Evolutionary conservation across 2,113 vertebrate genomes (phyloP).

Genomic region (Malaclemys terrapin): DNA sequence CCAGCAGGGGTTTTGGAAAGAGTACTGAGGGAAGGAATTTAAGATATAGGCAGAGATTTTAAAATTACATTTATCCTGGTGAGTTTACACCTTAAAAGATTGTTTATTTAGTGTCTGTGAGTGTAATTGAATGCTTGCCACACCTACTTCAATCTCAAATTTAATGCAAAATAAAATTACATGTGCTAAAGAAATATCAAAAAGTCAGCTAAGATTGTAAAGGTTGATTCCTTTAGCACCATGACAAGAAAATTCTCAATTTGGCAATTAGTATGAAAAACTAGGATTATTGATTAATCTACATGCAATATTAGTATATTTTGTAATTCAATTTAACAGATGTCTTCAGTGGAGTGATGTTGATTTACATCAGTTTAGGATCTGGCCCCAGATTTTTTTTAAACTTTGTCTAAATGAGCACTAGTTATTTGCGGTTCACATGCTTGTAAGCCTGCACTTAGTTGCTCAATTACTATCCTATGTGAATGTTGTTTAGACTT

Average conservation of each 20-base stretch:
- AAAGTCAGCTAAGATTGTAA: neutral
- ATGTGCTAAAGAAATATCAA: neutral
- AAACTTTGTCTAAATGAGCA: neutral
- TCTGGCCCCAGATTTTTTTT: neutral
- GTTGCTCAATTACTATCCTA: neutral
- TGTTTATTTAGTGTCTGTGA: neutral
- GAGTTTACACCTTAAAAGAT: neutral
- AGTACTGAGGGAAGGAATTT: neutral
- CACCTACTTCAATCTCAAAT: neutral
- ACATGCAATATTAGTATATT: neutral
- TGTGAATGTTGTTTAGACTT: neutral
- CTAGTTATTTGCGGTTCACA: neutral
- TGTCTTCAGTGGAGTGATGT: neutral
- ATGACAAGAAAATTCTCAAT: neutral
- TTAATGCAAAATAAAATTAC: neutral
- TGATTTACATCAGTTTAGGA: neutral
- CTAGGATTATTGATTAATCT: neutral
- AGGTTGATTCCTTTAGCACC: neutral
- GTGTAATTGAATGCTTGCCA: neutral
- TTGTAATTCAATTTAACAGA: neutral
- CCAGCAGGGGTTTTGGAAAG: neutral
- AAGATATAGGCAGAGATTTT: neutral
- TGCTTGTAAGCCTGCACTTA: neutral
- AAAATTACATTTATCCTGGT: neutral
- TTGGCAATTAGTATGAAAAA: neutral